Percentiles rank a stretch among this genome's conserved stretches.
These are phyloP conservation scores for Silurus glanis DNA, from an alignment of 2,113 vertebrate species.

Conservation along the genomic window DNA sequence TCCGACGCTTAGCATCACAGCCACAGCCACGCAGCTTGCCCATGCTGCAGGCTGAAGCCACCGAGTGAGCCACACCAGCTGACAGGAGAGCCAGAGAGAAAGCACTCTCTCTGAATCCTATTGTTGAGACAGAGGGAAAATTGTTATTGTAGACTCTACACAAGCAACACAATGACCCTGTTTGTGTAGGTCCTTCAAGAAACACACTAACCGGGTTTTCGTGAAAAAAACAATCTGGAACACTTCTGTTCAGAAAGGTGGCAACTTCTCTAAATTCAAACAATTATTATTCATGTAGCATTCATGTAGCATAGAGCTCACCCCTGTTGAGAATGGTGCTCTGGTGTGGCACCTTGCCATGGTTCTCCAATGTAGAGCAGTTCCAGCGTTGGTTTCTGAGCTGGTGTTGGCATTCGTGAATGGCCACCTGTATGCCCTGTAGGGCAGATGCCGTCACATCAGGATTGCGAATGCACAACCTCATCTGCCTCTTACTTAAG, in stretches of 20 bases:
- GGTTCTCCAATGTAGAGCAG: conserved; percentile 83
- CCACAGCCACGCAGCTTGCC: conserved; percentile 87
- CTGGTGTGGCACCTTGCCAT: conserved; percentile 82
- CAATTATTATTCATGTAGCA: background rate
- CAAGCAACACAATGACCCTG: background rate
- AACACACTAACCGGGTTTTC: background rate
- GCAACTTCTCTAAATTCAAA: conserved; percentile 16
- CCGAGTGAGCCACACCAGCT: conserved; percentile 89
- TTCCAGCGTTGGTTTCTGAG: conserved; percentile 89
- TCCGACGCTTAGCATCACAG: conserved; percentile 80
- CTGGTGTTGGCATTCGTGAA: conserved; percentile 90
- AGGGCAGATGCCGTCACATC: conserved; percentile 89
- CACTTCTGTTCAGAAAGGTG: background rate
- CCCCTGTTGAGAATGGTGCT: conserved; percentile 86
- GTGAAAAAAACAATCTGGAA: background rate
- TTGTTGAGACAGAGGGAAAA: conserved; percentile 19
- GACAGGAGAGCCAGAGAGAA: conserved; percentile 89
- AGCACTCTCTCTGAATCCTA: conserved; percentile 89
- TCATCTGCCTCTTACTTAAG: conserved; percentile 85
- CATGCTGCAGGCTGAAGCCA: conserved; percentile 89
- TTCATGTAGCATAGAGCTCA: conserved; percentile 59
- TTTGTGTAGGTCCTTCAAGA: background rate
- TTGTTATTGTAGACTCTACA: background rate
- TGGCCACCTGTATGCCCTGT: conserved; percentile 89
- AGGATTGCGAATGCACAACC: conserved; percentile 85